Base-by-base conservation (phyloP, 2,888 invertebrate genomes). In the Oligia latruncula region DNA sequence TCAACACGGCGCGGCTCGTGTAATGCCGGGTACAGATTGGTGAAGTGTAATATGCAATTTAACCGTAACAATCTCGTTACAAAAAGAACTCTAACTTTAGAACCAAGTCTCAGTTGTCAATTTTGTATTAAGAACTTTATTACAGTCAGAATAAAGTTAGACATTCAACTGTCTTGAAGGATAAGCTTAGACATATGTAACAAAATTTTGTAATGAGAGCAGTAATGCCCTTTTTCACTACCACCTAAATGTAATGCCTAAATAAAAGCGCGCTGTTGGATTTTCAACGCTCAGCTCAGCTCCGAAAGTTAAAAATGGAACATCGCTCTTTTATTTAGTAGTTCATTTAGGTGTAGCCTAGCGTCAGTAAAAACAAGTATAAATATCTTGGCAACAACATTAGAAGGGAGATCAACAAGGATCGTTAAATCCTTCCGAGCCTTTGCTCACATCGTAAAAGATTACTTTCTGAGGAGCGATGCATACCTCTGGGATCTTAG, bases 351-450 rank as follows among this genome's bases (percentile, higher is more conserved):
- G 55, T 23, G 8, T 55, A 23, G 29, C 60, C n/a, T 60, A 13
- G 23, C 15, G 17, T 67, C 43, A n/a, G 9, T 67, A n/a, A 2
- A 66, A 67, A 67, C 43, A 43, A 4, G 15, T 4, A 67, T 64
- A 40, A 74, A 64, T 29, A 23, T 29, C 65, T 58, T 35, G 55
- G 35, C 55, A 66, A 62, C 43, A 79, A 64, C 67, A 68, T 80
- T 49, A 80, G 40, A 67, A 62, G 73, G 15, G 29, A 72, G 62
- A 74, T 80, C 52, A 60, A 43, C 23, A 46, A 1, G n/a, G 64
- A n/a, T 74, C 80, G 35, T 58, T 79, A 73, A 79, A 58, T 79
- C 80, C 49, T 74, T 35, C 64, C 23, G 46, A 80, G 58, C 40
- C 46, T 64, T 29, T 40, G 13, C 80, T 80, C 58, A 73, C 70